These are phyloP conservation scores for Protula sp. DNA, from an alignment of 2,888 invertebrate genomes.

Conservation along the genomic window DNA sequence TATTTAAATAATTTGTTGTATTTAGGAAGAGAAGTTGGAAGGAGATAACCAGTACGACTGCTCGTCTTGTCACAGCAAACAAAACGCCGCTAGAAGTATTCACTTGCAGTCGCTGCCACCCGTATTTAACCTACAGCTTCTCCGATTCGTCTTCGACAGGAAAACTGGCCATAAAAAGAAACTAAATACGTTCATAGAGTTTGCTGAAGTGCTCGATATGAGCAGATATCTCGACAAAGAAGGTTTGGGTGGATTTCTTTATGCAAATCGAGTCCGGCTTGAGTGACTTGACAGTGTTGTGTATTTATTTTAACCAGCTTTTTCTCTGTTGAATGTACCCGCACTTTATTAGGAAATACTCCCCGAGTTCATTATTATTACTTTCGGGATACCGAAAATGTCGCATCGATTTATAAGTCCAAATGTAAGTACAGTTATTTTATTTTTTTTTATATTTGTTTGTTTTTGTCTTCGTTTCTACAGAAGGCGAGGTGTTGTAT, in stretches of 20 bases:
- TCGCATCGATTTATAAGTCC: too few species aligned
- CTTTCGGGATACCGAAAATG: too few species aligned
- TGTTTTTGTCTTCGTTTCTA: not conserved
- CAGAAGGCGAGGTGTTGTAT: conserved; percentile 44
- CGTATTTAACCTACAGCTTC: conserved; percentile 61
- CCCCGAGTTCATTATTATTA: too few species aligned
- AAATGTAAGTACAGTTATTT: too few species aligned
- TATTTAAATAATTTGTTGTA: too few species aligned
- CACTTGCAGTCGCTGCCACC: conserved; percentile 59
- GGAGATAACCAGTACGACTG: conserved; percentile 62
- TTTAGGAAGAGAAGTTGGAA: conserved; percentile 59
- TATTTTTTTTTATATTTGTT: too few species aligned
- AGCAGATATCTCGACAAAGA: conserved; percentile 52
- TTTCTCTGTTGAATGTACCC: too few species aligned
- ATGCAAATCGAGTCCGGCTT: too few species aligned
- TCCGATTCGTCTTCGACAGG: conserved; percentile 63
- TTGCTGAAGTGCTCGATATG: conserved; percentile 63
- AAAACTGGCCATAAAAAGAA: conserved; percentile 62
- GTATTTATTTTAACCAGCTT: too few species aligned
- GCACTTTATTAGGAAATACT: too few species aligned
- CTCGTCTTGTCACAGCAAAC: conserved; percentile 58
- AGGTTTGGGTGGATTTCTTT: too few species aligned
- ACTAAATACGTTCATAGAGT: conserved; percentile 60
- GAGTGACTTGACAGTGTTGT: too few species aligned
- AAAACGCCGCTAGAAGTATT: conserved; percentile 60